Base-by-base conservation (phyloP, 2,888 invertebrate species). In the Geophilus truncorum region DNA sequence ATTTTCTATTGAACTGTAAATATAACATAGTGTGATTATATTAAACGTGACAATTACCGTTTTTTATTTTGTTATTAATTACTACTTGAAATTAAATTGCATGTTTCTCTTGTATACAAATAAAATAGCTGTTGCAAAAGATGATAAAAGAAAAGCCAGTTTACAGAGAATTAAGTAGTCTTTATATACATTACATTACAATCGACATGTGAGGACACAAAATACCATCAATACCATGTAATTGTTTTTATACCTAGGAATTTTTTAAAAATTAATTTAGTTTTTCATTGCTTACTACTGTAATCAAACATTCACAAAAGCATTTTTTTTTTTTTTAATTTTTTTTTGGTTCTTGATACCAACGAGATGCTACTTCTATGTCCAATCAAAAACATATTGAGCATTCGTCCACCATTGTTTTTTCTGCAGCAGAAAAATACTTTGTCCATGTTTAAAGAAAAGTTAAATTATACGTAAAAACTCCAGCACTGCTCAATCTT, bases 1-100 rank as follows among this genome's bases (percentile, higher is more conserved):
- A 79, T 57, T 79, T 79, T 62, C 28, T 30, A 25, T 28, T 79
- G 79, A 79, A 79, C 79, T 79, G 79, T 79, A 79, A 79, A 57
- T 79, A 79, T 79, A 79, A 79, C 79, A 79, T 57, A 79, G 6
- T 79, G 10, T 79, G 57, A 62, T 57, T 79, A 79, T 79, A 45
- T 78, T 78, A 62, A 79, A 79, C 18, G 62, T 79, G 79, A 79
- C 79, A 79, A 57, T 62, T 57, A 30, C 57, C 70, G 4, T 70
- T 70, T 28, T 51, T 51, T 51, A 51, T 51, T n/a, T 62, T 70
- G 70, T 70, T 70, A 70, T 70, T 70, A 70, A 70, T 25, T 28
- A 70, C 70, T 70, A 70, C 70, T 70, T 28, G 70, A 70, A 70
- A 70, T 70, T 25, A 70, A n/a, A 70, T 25, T 28, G 70, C 28